Base-by-base conservation (phyloP, 2,888 invertebrate species). In the Biston betularia region DNA sequence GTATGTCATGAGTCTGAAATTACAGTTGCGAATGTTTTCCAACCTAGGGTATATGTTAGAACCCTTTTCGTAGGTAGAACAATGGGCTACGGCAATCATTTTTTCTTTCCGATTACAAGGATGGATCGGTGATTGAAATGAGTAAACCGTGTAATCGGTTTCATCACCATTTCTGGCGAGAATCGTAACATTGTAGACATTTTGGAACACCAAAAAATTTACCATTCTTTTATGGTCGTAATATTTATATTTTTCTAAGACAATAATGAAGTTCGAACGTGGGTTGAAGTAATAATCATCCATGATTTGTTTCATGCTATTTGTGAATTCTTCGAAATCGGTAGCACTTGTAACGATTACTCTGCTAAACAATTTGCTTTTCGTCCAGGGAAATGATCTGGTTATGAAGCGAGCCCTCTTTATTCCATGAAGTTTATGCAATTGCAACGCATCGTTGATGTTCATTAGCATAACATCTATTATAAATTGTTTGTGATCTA, bases 261-360 rank as follows among this genome's bases (percentile, higher is more conserved):
- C 60, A 33, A 86, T 78, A 42, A 87, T 74, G 52, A 85, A 84
- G 49, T 70, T 77, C n/a, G 78, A 79, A 45, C 46, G 55, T 15
- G 83, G 81, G 63, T 80, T 82, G 81, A 84, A 87, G 48, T 75
- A 78, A 12, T 12, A 44, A 50, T 82, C 81, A 6, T 69, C 59
- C 64, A 65, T 74, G 5, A 75, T 58, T 40, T 65, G 42, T 10
- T 67, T 50, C 12, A 86, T 62, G 0, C 75, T 79, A 2, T 49
- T 44, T 63, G 63, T 33, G n/a, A 84, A 72, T 46, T 81, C 79
- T 24, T 70, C 34, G 34, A 72, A 77, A 71, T 79, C 56, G n/a
- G 67, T 34, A 63, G 72, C 72, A 50, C 72, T 73, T 10, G 80
- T 74, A 6, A 86, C 65, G 56, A 83, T 83, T 38, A 78, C 67